These are phyloP conservation scores for Malurus cyaneus DNA, from an alignment of 2,113 vertebrate species.

Conservation along the genomic window DNA sequence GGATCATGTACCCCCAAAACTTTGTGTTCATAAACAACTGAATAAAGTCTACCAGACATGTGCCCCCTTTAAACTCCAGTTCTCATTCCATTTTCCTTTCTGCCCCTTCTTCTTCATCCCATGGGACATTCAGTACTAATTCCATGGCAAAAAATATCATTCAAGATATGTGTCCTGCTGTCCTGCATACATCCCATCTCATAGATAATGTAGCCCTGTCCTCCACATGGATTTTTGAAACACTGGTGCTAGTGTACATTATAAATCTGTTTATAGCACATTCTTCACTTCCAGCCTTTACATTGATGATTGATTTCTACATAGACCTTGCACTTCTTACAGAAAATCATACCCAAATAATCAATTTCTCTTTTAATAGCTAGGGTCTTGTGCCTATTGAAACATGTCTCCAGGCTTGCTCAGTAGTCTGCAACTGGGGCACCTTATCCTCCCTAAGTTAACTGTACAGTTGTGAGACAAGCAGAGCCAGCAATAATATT, in stretches of 20 bases:
- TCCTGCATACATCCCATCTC: not conserved
- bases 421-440: not conserved
- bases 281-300: not conserved
- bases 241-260: not conserved
- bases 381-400: not conserved
- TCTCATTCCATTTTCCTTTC: no score
- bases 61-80: no score
- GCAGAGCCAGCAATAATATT: not conserved
- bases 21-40: no score
- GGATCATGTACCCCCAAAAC: no score
- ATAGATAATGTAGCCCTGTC: not conserved
- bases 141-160: not conserved
- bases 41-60: no score
- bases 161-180: not conserved
- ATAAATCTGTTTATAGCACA: not conserved
- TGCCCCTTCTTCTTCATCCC: not conserved
- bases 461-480: not conserved
- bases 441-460: not conserved
- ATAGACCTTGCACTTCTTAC: not conserved
- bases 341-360: not conserved
- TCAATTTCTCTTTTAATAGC: not conserved
- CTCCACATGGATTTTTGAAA: not conserved
- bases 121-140: not conserved
- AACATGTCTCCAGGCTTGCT: not conserved
- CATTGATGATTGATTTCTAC: not conserved